phyloP scores from a whole-genome alignment of 2,888 invertebrate species.

The Saturnia japonica region DNA sequence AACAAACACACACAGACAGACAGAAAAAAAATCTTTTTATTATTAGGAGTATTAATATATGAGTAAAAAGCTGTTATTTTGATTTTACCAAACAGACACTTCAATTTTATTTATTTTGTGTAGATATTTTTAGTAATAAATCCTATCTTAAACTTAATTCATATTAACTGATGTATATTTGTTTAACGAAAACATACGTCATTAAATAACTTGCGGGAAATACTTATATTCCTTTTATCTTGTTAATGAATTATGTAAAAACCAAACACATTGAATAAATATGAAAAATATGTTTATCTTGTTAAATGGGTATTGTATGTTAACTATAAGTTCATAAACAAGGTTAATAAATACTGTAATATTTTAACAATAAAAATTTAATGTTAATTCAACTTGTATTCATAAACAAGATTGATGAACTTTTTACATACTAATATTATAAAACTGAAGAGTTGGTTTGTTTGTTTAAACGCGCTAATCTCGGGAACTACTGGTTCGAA shows the following conservation, averaged over 20 bases:
- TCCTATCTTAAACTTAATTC: too few relatives aligned
- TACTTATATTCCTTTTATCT: neutral
- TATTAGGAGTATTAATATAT: too few relatives aligned
- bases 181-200: neutral
- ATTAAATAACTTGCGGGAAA: neutral
- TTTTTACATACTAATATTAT: too few relatives aligned
- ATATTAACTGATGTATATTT: neutral
- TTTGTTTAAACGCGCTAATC: too few relatives aligned
- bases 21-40: too few relatives aligned
- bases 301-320: neutral
- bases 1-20: too few relatives aligned
- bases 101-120: too few relatives aligned
- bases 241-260: neutral
- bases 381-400: neutral
- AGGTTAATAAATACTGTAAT: neutral
- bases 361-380: neutral
- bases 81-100: too few relatives aligned
- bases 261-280: neutral
- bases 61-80: too few relatives aligned
- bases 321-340: neutral
- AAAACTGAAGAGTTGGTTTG: too few relatives aligned
- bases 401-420: neutral
- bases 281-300: neutral
- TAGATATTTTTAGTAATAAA: too few relatives aligned
- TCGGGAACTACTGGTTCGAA: too few relatives aligned